Base-by-base conservation (phyloP, 2,113 vertebrate genomes). In the Romanogobio albipinnatus region DNA sequence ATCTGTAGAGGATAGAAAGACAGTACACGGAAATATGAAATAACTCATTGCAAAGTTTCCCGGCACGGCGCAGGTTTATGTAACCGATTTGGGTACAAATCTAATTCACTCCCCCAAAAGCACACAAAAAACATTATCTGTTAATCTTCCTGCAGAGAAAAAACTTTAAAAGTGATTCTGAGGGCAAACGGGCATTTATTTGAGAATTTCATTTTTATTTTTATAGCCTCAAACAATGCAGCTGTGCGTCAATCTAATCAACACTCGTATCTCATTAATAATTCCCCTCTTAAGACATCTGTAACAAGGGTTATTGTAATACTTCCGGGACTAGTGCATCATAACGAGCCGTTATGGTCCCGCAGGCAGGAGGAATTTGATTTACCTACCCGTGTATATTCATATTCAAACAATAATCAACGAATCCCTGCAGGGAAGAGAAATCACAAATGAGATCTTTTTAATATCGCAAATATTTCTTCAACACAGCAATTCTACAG, bases 1-100 rank as follows among this genome's bases (percentile, higher is more conserved):
- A 78, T 70, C 61, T 26, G 61, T 22, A 13, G 75, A 78, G 64
- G 9, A 10, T 68, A 71, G 62, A 71, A 79, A 79, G 62, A 71
- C 71, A 66, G 66, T 53, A 77, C 14, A 51, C 22, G 17, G 61
- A 10, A 62, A 64, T 45, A 19, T 80, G 64, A 80, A 62, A 80
- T 14, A 62, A 79, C 76, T 78, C 49, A 56, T 76, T 17, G 58
- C n/a, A 68, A 81, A 81, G 43, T 68, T 81, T 64, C 33, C 43
- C 5, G 11, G 62, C 29, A 51, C 24, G 10, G 45, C 24, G 19
- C 24, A 51, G 61, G 79, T 81, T 81, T 81, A 68, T 68, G 79
- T 51, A 81, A 81, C 61, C 3, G 14, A 51, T 80, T 80, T 80
- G 58, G 39, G 77, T 62, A 80, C 77, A 64, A 62, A 64, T 81